Percentiles rank a stretch among this genome's conserved stretches.
phyloP scores from a whole-genome alignment of 2,113 vertebrate species.

The Microtus richardsoni region DNA sequence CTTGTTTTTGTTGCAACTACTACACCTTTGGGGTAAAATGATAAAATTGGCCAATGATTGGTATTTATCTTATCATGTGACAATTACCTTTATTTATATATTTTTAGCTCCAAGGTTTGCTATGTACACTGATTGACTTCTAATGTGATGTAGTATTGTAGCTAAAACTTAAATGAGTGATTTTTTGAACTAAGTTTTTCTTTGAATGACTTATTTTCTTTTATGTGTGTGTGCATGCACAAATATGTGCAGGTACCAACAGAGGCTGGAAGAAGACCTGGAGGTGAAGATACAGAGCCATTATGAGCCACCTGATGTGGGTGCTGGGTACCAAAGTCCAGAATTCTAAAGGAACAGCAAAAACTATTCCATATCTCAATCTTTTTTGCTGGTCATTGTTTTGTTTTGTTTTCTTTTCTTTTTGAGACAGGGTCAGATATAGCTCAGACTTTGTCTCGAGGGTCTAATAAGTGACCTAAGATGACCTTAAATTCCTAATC shows the following conservation, averaged over 20 bases:
- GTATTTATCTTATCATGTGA: neutral
- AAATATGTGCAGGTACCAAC: neutral
- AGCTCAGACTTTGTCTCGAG: neutral
- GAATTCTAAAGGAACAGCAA: neutral
- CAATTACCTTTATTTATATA: constrained; percentile 38
- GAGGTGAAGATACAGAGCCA: neutral
- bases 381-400: neutral
- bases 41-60: constrained; percentile 21
- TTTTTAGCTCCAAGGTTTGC: constrained; percentile 10
- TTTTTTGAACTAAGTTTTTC: neutral
- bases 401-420: neutral
- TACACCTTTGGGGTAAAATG: constrained; percentile 11
- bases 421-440: neutral
- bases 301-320: neutral
- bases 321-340: too few species aligned
- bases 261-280: neutral
- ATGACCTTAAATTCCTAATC: neutral
- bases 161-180: neutral
- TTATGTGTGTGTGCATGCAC: neutral
- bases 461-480: neutral
- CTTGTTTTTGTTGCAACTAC: neutral
- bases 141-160: neutral
- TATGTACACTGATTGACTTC: neutral
- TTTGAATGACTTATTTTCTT: neutral
- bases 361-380: neutral